phyloP scores from a whole-genome alignment of 2,797 vertebrate genomes.

The Epinephelus malabaricus region DNA sequence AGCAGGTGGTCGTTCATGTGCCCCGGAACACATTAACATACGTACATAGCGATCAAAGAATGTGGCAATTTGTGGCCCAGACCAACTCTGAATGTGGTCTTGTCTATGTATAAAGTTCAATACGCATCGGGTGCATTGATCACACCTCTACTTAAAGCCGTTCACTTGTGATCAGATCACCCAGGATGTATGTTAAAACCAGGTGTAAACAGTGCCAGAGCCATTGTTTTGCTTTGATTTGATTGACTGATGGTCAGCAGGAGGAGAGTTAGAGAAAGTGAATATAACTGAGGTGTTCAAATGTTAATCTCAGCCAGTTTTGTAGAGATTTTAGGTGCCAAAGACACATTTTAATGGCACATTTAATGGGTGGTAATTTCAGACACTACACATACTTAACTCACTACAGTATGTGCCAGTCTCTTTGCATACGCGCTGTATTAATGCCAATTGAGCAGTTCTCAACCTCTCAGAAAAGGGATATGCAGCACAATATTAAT shows the following conservation, averaged over 20 bases:
- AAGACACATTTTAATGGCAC: constrained; percentile 27
- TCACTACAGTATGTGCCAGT: constrained; percentile 27
- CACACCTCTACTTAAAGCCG: too few relatives aligned
- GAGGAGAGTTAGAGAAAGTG: not conserved
- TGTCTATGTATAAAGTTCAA: too few relatives aligned
- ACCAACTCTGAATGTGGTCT: too few relatives aligned
- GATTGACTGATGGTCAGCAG: constrained; percentile 14
- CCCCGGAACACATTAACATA: too few relatives aligned
- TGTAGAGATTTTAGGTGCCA: constrained; percentile 7
- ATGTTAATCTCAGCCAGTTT: constrained; percentile 4
- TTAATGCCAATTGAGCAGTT: constrained; percentile 41
- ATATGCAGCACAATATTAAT: constrained; percentile 49
- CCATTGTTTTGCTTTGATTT: constrained; percentile 25
- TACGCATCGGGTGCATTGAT: too few relatives aligned
- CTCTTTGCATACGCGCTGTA: constrained; percentile 37
- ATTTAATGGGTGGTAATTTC: constrained; percentile 31
- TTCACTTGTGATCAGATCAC: too few relatives aligned
- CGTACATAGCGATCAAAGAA: too few relatives aligned
- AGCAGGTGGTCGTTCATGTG: too few relatives aligned
- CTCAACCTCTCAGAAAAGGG: constrained; percentile 29
- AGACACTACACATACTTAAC: constrained; percentile 32
- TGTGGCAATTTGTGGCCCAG: too few relatives aligned
- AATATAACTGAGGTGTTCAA: constrained; percentile 19
- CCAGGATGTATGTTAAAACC: too few relatives aligned
- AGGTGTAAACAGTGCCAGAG: too few relatives aligned